These are phyloP conservation scores for Echinarachnius parma DNA, from an alignment of 53 echinoderm and acorn worm genomes.

Conservation along the genomic window DNA sequence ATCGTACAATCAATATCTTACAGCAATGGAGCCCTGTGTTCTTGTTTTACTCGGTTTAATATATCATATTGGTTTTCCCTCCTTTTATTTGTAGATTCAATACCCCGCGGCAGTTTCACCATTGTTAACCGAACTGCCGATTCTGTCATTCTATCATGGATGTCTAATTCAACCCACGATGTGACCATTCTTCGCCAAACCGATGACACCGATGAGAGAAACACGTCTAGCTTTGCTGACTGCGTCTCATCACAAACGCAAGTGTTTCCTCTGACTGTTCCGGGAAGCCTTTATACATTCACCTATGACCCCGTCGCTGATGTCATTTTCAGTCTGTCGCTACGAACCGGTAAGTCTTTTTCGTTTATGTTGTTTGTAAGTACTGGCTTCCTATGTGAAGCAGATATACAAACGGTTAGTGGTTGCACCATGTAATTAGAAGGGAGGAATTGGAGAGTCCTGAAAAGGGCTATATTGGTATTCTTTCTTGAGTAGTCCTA, in stretches of 20 bases:
- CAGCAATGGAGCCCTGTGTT: no score
- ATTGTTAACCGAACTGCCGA: neutral
- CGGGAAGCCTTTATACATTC: constrained; percentile 1
- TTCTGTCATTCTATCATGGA: constrained; percentile 5
- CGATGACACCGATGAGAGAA: no score
- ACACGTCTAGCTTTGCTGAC: neutral
- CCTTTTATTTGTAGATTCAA: neutral
- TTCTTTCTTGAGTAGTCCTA: no score
- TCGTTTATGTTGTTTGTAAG: no score
- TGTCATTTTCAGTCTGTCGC: neutral
- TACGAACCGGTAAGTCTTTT: constrained; percentile 3
- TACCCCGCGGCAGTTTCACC: neutral
- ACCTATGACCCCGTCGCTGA: neutral
- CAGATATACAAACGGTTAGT: no score
- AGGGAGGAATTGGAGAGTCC: no score
- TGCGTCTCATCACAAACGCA: neutral
- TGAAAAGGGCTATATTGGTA: no score
- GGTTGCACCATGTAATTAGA: no score
- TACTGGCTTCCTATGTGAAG: no score
- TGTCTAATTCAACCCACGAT: constrained; percentile 10
- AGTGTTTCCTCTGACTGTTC: neutral
- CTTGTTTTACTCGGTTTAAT: neutral
- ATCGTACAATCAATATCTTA: no score
- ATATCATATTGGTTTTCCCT: neutral
- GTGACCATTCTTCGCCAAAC: no score